Evolutionary conservation across 2,113 vertebrate species (phyloP), one percentile per base, ranked within the genome.

Genomic region (Trogon surrucura): DNA sequence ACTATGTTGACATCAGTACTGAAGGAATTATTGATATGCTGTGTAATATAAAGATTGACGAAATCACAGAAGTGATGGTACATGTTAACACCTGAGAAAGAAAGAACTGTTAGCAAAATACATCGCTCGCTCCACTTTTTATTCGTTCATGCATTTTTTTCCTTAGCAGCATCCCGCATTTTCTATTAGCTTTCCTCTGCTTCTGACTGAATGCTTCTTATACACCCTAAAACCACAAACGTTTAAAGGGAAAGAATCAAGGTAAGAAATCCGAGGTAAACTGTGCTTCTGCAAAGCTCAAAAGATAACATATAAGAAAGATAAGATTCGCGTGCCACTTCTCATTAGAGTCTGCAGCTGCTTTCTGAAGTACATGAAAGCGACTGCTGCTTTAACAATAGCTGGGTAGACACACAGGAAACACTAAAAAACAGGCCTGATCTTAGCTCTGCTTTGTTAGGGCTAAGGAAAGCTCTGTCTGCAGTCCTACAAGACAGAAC

Each of bases 11-110:
- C 97, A 30, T 99, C 99, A 11, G 98, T 98, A 77, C 98, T 98
- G 98, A 99, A 99, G 26, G 99, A 99, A 91, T 99, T 99, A 95
- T 99, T 99, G 47, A 99, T 93, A 56, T 99, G 99, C 88, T 99
- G 99, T 21, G 99, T 99, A 75, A 99, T 98, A 89, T 99, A 99
- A 44, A 99, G 99, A 80, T 99, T 99, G 97, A 99, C 96, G 81
- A 99, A 99, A 92, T 99, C 99, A 91, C 99, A 99, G 97, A 99
- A 99, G 95, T 99, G 99, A 92, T 99, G 99, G 95, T 99, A 99
- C 99, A 99, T 99, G 91, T 99, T 99, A 64, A 99, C 99, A 72
- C 99, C 99, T 99, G 85, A 62, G 22, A 92, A 69, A 92, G 74
- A 97, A 94, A 94, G n/a, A 69, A 77, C 11, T 77, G 56, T 96